Evolutionary conservation across 2,797 vertebrate species (phyloP).

Genomic region (Chaunax sp.): DNA sequence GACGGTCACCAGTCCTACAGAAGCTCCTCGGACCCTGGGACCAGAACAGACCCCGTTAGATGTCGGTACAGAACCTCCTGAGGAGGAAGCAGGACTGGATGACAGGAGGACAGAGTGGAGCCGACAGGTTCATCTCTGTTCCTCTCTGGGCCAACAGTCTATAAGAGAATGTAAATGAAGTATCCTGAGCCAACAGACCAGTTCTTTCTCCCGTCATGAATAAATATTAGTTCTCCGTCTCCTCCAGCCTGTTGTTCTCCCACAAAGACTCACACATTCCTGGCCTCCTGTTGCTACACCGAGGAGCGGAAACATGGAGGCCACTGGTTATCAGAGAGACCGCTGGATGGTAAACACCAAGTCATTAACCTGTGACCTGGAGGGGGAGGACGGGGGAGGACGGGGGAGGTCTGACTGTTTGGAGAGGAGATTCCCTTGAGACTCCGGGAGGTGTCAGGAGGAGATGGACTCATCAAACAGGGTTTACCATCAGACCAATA

Average conservation of each 20-base stretch:
- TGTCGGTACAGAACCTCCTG: constrained; percentile 15
- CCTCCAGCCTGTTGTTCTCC: constrained; percentile 61
- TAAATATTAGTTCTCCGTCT: constrained; percentile 84
- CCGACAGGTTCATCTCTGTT: constrained; percentile 81
- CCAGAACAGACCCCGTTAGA: too few relatives aligned
- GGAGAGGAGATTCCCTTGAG: constrained; percentile 68
- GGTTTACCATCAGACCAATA: constrained; percentile 46
- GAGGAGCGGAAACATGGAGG: constrained; percentile 34
- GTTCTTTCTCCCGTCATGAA: constrained; percentile 84
- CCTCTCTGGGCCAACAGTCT: constrained; percentile 78
- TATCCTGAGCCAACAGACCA: constrained; percentile 82
- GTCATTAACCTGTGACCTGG: constrained; percentile 83
- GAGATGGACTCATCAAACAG: constrained; percentile 68
- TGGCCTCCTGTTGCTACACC: constrained; percentile 74
- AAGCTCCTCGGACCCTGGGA: too few relatives aligned
- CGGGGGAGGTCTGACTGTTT: constrained; percentile 60
- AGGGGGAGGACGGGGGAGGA: constrained; percentile 22
- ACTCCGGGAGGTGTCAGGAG: constrained; percentile 47
- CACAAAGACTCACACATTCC: constrained; percentile 75
- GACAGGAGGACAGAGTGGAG: constrained; percentile 69
- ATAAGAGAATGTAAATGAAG: constrained; percentile 87
- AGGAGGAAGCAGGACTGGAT: constrained; percentile 33
- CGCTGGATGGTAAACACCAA: constrained; percentile 77
- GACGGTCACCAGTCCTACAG: too few relatives aligned
- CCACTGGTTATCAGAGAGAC: constrained; percentile 76